phyloP scores from a whole-genome alignment of 2,113 vertebrate species.

The Micronycteris hirsuta region DNA sequence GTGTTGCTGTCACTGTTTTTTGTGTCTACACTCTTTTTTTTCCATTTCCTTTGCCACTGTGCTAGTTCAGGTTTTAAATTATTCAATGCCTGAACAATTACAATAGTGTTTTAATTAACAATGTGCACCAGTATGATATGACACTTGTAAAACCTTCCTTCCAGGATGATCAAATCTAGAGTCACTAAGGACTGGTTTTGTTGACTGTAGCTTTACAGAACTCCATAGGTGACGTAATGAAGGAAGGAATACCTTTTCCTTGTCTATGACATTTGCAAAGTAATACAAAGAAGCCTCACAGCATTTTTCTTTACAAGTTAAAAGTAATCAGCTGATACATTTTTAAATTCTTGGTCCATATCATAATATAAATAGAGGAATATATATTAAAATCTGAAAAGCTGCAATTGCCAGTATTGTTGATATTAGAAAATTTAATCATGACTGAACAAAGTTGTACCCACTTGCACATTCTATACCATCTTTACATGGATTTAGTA shows the following conservation, averaged over 20 bases:
- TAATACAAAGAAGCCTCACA: not conserved
- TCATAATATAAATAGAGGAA: not conserved
- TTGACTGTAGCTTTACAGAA: not conserved
- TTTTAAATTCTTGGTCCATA: not conserved
- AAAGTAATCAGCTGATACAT: not conserved
- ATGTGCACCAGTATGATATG: not conserved
- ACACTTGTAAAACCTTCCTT: not conserved
- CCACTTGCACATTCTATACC: not conserved
- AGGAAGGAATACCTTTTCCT: not conserved
- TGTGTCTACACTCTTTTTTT: not conserved
- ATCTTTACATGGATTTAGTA: not conserved
- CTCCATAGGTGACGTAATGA: not conserved
- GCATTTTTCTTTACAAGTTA: not conserved
- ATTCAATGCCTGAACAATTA: not conserved
- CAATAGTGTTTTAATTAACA: not conserved
- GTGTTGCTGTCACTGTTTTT: not conserved
- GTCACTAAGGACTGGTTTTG: not conserved
- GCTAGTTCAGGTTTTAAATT: slow-evolving; percentile 12
- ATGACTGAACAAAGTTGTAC: not conserved
- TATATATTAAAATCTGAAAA: slow-evolving; percentile 6
- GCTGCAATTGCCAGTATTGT: not conserved
- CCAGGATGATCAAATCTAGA: not conserved
- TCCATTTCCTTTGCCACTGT: not conserved
- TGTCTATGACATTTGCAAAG: not conserved
- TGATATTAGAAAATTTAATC: not conserved